Evolutionary conservation across 2,797 vertebrate genomes (phyloP), one percentile per base, ranked within the genome.

Genomic region (Setipinna tenuifilis): DNA sequence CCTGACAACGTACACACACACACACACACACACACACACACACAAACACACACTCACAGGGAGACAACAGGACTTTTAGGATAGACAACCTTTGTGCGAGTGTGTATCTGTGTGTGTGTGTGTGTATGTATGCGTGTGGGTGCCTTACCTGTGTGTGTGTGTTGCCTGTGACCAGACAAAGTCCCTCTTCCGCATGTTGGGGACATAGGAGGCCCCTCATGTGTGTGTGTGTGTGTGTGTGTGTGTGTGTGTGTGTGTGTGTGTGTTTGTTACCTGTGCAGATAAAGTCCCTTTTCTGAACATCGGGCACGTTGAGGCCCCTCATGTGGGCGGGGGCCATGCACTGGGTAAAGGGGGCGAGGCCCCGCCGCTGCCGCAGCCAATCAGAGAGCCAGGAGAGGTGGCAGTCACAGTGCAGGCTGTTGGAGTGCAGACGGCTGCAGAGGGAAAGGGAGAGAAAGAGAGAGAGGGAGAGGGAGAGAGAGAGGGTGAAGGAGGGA

Each of bases 361-460:
- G 90, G 0, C 97, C 96, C 80, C 96, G 96, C 54, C 98, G 91
- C 90, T 98, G 98, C 35, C 98, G 94, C 91, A 99, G 94, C 98
- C 98, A 99, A 85, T 99, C 98, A 0, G 98, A 99, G 83, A 99
- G 97, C 98, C 98, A 99, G 85, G 98, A 97, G 93, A 99, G 95
- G 95, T 98, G 98, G 90, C 98, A 99, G 95, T 99, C 98, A 17
- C 98, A 99, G 94, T 97, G 96, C 90, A 99, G 96, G 90, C 96
- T 97, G 94, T 99, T 99, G 92, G 98, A 99, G 94, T 99, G 98
- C 75, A 99, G 96, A 75, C 98, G 97, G 85, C 98, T 99, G 89
- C 78, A 88, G 75, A 48, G 62, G 84, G 61, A 81, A 82, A 82
- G 28, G 62, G 31, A 58, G 44, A 88, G 48, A 62, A 41, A 85